A percentile compares a stretch with the other conserved stretches of the same genome.
Evolutionary conservation across 2,113 vertebrate species (phyloP).

Genomic region (Glaucomys volans): DNA sequence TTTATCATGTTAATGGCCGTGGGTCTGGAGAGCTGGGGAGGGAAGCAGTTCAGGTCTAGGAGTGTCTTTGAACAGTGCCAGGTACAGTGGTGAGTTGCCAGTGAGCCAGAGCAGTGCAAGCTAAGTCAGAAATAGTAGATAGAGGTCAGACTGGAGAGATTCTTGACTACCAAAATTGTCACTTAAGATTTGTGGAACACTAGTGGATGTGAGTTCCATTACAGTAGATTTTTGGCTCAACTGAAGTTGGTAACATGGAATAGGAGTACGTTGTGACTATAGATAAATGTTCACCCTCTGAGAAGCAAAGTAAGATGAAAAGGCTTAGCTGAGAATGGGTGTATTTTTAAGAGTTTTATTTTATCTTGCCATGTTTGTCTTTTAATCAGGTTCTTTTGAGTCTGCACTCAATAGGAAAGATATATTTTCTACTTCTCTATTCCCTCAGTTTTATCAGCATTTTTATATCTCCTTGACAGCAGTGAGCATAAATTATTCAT

Average conservation of each 20-base stretch:
- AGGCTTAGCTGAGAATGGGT: not conserved
- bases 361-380: not conserved
- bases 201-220: not conserved
- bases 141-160: not conserved
- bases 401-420: not conserved
- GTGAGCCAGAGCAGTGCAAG: not conserved
- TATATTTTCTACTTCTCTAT: not conserved
- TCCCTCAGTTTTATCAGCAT: not conserved
- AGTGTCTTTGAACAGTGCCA: not conserved
- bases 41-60: not conserved
- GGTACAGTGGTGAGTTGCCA: not conserved
- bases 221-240: not conserved
- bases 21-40: not conserved
- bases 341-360: not conserved
- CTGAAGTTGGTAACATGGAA: not conserved
- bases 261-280: not conserved
- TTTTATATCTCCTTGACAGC: not conserved
- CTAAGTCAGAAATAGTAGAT: not conserved
- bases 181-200: not conserved
- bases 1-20: not conserved
- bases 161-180: not conserved
- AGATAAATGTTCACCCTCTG: not conserved
- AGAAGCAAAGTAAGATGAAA: not conserved
- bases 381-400: constrained; percentile 2
- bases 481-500: constrained; percentile 64